Evolutionary conservation across 37 sponge, comb jelly and placozoan genomes (phyloP), one percentile per base, ranked within the genome.

Genomic region (Haliclona indistincta): DNA sequence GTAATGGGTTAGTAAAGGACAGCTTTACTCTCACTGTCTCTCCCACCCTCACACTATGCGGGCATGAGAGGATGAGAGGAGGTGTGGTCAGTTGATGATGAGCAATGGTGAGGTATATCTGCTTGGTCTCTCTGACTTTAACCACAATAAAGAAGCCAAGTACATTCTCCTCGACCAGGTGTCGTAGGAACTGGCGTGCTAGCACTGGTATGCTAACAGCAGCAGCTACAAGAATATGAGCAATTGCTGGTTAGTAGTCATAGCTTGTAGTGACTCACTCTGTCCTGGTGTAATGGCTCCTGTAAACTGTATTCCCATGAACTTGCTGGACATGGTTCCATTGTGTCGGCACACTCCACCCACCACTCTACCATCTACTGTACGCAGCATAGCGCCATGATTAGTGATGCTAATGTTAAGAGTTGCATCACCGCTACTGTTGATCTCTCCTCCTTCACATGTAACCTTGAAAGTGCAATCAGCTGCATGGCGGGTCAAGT

Each of bases 271-370:
- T 1, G 41, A 54, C 81, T 54, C 43, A 90, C 92, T 56, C 42
- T 91, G 83, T 66, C 88, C 88, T 1, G 92, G 87, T 30, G 70
- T 68, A 29, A 91, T 44, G 26, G 74, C 55, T 40, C 92, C 92
- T 40, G 88, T 54, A 56, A 91, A 91, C 77, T 86, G 73, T 84
- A 91, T 82, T 68, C 70, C 82, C 78, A 86, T 63, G 39, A 86
- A 82, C 35, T 66, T 74, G 51, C 71, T 72, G 2, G 77, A 56
- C 17, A 64, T 73, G 0, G 58, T 22, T 44, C 92, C 92, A 56
- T 66, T 85, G 64, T 91, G 82, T 2, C 70, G 58, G 13, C 82
- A 67, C 13, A 77, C 68, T 7, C 58, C 67, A 6, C 88, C 83
- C 52, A 82, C 79, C 51, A 91, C 84, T 38, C 73, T 73, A 20